Evolutionary conservation across 2,113 vertebrate species (phyloP), one percentile per base, ranked within the genome.

Genomic region (Puffinus mauretanicus): DNA sequence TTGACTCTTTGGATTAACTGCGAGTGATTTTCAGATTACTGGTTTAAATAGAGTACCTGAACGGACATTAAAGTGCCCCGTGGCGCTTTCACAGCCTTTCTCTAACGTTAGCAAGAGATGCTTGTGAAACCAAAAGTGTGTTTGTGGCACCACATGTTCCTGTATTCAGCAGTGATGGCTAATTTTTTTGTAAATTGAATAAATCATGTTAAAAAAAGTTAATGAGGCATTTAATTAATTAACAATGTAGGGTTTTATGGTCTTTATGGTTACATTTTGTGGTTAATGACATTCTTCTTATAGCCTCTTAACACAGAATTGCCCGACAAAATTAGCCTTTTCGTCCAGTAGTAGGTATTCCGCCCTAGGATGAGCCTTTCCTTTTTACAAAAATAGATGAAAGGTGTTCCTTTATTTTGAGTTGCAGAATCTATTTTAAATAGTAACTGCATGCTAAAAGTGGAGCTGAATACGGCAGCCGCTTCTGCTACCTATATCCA

Each of bases 151-250:
- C 95, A 86, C 98, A 55, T 96, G 97, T 96, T 92, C 91, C 82
- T 81, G 44, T 77, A 10, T 97, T 97, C 52, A 64, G 94, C 95
- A 84, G 42, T 14, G 89, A 96, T 93, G 96, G 96, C 96, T 97
- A 92, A 94, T 97, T 98, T 98, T 98, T 98, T 97, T 97, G 96
- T 97, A 97, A 98, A 98, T 98, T 92, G 96, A 98, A 98, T 98
- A 98, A 98, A 98, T 98, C 97, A 98, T 98, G 97, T 98, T 98
- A 93, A 97, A 98, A 98, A 98, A 98, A 98, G 97, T 98, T 98
- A 98, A 98, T 97, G 98, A 98, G 97, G 97, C 98, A 97, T 98
- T 98, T 98, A 98, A 98, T 98, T 98, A 98, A 98, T 98, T 98
- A 98, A 98, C 98, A 97, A 94, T 97, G 97, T 98, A 76, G 94